Evolutionary conservation across 2,113 vertebrate species (phyloP).

Genomic region (Melospiza melodia): DNA sequence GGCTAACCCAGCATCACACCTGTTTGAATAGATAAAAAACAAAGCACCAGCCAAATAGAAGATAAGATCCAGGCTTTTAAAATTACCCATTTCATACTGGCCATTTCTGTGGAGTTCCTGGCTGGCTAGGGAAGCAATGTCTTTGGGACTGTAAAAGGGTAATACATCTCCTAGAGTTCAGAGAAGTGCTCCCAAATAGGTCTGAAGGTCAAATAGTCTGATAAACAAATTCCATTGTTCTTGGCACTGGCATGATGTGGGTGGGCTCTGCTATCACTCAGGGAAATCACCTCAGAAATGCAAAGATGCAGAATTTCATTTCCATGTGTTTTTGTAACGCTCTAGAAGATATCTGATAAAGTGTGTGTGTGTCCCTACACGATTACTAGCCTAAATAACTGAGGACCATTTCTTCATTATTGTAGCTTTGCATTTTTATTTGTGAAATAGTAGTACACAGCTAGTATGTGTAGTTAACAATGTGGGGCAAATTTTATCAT

Average conservation of each 20-base stretch:
- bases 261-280: not conserved
- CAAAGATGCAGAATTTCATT: not conserved
- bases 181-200: not conserved
- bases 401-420: not conserved
- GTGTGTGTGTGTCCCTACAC: not conserved
- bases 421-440: not conserved
- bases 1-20: constrained; percentile 81
- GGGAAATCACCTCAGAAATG: not conserved
- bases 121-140: not conserved
- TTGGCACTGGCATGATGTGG: not conserved
- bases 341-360: not conserved
- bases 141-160: not conserved
- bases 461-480: not conserved
- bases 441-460: not conserved
- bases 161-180: not conserved
- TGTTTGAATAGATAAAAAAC: constrained; percentile 47
- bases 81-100: not conserved
- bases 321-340: not conserved
- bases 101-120: not conserved
- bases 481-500: not conserved
- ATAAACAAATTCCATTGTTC: not conserved
- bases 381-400: not conserved
- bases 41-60: not conserved
- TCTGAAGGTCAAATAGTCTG: not conserved
- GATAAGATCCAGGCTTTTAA: not conserved